phyloP scores from a whole-genome alignment of 2,797 vertebrate genomes.

The Ceyx erithaca region DNA sequence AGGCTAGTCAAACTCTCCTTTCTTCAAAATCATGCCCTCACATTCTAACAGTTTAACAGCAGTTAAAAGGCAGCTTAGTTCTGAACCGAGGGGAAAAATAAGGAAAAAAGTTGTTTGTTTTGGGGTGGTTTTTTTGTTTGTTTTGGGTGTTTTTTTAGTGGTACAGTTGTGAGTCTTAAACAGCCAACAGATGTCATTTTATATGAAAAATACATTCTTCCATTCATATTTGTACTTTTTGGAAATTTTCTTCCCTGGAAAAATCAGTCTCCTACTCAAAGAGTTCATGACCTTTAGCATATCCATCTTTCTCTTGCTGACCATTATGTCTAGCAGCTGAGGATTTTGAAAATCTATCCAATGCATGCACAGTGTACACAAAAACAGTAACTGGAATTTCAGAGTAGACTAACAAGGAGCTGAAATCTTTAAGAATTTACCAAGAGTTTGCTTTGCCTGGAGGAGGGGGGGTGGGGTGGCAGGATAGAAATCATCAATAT shows the following conservation, averaged over 20 bases:
- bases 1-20: constrained; percentile 68
- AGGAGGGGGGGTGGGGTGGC: background rate
- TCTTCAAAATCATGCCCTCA: constrained; percentile 69
- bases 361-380: constrained; percentile 19
- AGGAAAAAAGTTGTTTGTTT: background rate
- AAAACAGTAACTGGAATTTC: constrained; percentile 27
- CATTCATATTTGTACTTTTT: background rate
- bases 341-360: constrained; percentile 48
- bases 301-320: constrained; percentile 47
- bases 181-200: background rate
- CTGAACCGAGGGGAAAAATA: constrained; percentile 26
- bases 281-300: background rate
- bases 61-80: constrained; percentile 66
- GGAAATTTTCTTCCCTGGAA: background rate
- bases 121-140: background rate
- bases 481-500: background rate
- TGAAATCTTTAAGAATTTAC: constrained; percentile 47
- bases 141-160: constrained; percentile 10
- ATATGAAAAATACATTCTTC: constrained; percentile 29
- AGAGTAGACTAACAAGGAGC: constrained; percentile 22
- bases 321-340: constrained; percentile 65
- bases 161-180: constrained; percentile 57
- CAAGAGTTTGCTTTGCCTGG: background rate
- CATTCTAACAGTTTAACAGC: constrained; percentile 68
- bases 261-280: constrained; percentile 35